Conservation (phyloP, 2,888 invertebrate species). For the Heliconius ethilla region DNA sequence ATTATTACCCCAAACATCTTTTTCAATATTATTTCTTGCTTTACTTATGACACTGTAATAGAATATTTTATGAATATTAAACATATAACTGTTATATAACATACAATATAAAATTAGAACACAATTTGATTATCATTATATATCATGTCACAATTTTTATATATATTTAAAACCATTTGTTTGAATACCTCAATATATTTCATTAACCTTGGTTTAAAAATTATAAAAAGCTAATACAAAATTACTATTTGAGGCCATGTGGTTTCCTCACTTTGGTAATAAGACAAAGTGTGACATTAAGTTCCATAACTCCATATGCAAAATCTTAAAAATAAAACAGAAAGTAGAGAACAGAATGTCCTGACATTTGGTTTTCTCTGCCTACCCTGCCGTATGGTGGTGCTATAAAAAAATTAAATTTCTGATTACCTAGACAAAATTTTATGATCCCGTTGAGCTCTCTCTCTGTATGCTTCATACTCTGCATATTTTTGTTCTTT, state of each 20-base stretch:
- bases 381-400: neutral
- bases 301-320: too few relatives aligned
- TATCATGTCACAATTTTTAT: neutral
- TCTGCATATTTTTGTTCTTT: constrained; percentile 88
- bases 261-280: too few relatives aligned
- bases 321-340: too few relatives aligned
- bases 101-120: neutral
- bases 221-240: neutral
- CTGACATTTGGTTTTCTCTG: neutral
- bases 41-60: constrained; percentile 73
- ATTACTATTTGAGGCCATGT: neutral
- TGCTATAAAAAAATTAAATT: neutral
- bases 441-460: constrained; percentile 87
- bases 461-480: constrained; percentile 87
- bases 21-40: constrained; percentile 59
- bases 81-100: neutral
- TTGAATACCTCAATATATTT: neutral
- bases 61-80: constrained; percentile 21
- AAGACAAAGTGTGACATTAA: too few relatives aligned
- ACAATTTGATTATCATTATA: neutral
- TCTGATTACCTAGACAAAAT: constrained; percentile 81
- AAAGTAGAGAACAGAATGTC: too few relatives aligned
- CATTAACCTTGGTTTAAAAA: neutral
- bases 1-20: constrained; percentile 60
- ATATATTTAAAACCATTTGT: neutral